Evolutionary conservation across 2,113 vertebrate genomes (phyloP), one percentile per base, ranked within the genome.

Genomic region (Regulus satrapa): DNA sequence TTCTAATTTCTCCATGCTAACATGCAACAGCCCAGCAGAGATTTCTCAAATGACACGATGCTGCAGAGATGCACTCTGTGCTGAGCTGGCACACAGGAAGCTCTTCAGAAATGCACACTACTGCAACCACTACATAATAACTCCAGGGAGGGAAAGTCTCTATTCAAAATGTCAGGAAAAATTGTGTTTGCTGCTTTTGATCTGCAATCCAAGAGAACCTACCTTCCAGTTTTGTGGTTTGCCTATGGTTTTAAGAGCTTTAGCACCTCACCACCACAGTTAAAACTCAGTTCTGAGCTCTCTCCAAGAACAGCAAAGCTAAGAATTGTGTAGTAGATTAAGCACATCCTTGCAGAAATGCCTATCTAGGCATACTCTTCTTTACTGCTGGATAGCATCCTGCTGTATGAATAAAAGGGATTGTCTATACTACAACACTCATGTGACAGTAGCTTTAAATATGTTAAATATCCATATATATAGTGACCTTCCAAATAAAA

Each of bases 211-310:
- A 4, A 77, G 40, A 88, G 46, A 92, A 88, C 24, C 19, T 58
- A 62, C 34, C 29, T 59, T 86, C 71, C 54, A 77, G 40, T 55
- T 34, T 73, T 2, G 1, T 28, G 45, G 12, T 45, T 83, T 94
- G 21, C 14, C 54, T 85, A 54, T 56, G 71, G 46, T 87, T 79
- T 83, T 58, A 83, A 66, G 74, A 90, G n/a, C 21, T 93, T 88
- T 62, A 62, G 43, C 43, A 67, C 43, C 36, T 86, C 18, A 55
- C 28, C 49, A 72, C 28, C 46, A 68, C 34, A 62, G 24, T 32
- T 67, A 93, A 94, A 93, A 69, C 31, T 67, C 58, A 51, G 9
- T 74, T 86, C 80, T 55, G 43, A 84, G 64, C 29, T 73, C 32
- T 36, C 49, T 76, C 26, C 21, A 76, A 63, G 55, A 71, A 56